Evolutionary conservation across 2,113 vertebrate species (phyloP).

Genomic region (Oreochromis spilurus): DNA sequence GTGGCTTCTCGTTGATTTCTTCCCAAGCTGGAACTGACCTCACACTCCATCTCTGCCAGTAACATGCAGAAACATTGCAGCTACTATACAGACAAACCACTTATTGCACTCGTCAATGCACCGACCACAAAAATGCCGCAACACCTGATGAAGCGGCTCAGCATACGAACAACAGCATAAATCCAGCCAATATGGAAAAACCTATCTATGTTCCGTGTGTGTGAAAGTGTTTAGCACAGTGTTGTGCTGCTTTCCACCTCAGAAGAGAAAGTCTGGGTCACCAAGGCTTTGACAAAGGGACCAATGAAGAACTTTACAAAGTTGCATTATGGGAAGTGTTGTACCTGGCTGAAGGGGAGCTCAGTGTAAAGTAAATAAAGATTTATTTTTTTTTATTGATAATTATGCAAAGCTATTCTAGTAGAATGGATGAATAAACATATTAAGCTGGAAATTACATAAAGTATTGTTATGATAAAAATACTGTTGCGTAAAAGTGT

Average conservation of each 20-base stretch:
- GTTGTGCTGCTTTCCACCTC: background rate
- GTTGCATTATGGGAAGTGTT: background rate
- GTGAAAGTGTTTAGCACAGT: accelerated
- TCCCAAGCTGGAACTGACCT: background rate
- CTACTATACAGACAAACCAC: background rate
- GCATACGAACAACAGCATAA: background rate
- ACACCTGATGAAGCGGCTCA: background rate
- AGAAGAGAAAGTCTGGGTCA: background rate
- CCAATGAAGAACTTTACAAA: background rate
- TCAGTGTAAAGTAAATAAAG: background rate
- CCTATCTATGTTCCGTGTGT: background rate
- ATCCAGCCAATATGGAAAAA: background rate
- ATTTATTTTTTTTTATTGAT: accelerated
- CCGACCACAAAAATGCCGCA: background rate
- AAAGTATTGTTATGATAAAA: background rate
- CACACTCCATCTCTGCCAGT: background rate
- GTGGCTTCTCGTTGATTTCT: background rate
- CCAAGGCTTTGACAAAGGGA: background rate
- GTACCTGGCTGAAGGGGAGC: background rate
- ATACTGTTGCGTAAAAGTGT: background rate
- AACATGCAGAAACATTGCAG: background rate
- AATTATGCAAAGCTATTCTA: background rate
- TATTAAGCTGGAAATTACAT: background rate
- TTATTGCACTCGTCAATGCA: background rate
- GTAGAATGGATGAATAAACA: accelerated